A percentile compares a stretch with the other conserved stretches of the same genome.
These are phyloP conservation scores for Nezara viridula DNA, from an alignment of 2,888 invertebrate genomes.

Conservation along the genomic window DNA sequence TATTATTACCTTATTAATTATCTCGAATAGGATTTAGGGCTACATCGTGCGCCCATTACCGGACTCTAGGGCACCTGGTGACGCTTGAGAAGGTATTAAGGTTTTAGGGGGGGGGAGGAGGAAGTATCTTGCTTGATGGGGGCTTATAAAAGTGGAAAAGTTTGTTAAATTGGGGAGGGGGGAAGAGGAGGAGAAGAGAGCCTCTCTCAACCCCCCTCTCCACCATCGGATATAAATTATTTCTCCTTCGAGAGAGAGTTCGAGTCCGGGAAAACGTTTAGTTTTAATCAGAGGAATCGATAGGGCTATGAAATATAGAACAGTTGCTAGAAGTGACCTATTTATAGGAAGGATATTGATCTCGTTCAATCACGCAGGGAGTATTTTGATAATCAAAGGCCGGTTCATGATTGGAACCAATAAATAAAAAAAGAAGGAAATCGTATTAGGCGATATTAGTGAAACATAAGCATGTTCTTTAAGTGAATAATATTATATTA, in stretches of 20 bases:
- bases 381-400: neutral
- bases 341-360: constrained; percentile 14
- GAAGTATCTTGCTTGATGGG: constrained; percentile 2
- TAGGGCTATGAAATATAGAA: constrained; percentile 37
- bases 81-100: constrained; percentile 46
- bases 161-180: constrained; percentile 48
- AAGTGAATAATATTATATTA: too few relatives aligned
- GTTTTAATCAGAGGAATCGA: constrained; percentile 47
- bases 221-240: constrained; percentile 19
- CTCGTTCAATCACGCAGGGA: neutral
- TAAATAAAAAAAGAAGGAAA: too few relatives aligned
- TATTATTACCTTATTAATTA: constrained; percentile 53
- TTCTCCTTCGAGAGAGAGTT: constrained; percentile 27
- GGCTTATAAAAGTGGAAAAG: constrained; percentile 52
- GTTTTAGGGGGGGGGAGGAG: constrained; percentile 39
- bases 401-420: neutral
- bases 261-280: constrained; percentile 9
- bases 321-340: neutral
- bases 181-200: too few relatives aligned
- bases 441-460: too few relatives aligned
- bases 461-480: too few relatives aligned
- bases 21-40: constrained; percentile 23
- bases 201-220: neutral
- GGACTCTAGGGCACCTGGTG: constrained; percentile 31
- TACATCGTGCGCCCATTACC: constrained; percentile 31